These are phyloP conservation scores for Platorchestia sp. DNA, from an alignment of 1,140 invertebrate genomes.

Conservation along the genomic window DNA sequence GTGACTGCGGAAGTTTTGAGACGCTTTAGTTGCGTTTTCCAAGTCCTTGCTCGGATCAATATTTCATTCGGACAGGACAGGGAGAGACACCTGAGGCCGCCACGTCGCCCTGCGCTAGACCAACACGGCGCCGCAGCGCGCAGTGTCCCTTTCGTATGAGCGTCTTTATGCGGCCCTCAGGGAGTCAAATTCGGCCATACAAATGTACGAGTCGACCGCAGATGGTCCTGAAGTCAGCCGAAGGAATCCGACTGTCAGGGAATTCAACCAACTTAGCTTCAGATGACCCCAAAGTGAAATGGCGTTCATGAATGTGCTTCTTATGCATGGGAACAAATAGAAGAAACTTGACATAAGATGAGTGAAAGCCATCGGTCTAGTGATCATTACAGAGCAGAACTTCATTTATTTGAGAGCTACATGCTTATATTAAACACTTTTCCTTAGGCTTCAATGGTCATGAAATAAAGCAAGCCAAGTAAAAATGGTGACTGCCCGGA, in stretches of 20 bases:
- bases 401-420: too few species aligned
- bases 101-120: neutral
- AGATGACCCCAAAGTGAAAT: neutral
- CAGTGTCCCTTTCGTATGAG: neutral
- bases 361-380: too few species aligned
- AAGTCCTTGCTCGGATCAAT: neutral
- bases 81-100: neutral
- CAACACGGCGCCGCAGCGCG: neutral
- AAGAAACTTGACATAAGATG: too few species aligned
- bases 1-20: neutral
- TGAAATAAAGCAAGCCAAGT: too few species aligned
- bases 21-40: neutral
- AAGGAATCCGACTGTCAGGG: neutral
- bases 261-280: neutral
- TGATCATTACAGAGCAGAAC: too few species aligned
- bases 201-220: neutral
- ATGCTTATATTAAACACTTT: too few species aligned
- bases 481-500: too few species aligned
- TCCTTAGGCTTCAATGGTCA: too few species aligned
- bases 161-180: neutral
- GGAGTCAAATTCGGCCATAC: neutral
- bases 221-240: neutral
- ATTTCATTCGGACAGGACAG: neutral
- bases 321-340: too few species aligned
- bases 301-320: neutral